Evolutionary conservation across 2,113 vertebrate genomes (phyloP).

Genomic region (Henicopernis longicauda): DNA sequence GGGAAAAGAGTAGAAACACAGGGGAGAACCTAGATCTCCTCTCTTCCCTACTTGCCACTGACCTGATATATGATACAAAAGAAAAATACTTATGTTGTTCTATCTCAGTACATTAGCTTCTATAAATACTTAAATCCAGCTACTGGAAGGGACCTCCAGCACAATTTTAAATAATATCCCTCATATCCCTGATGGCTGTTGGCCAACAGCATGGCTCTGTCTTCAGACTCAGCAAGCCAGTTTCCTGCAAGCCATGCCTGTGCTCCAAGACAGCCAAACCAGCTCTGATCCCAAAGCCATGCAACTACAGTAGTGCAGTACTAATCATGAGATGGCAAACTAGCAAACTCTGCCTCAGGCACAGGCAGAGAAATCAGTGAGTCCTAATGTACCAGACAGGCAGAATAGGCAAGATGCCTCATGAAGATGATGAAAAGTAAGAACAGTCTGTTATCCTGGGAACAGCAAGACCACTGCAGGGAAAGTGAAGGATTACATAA

Average conservation of each 20-base stretch:
- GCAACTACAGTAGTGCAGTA: neutral
- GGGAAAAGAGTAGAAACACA: neutral
- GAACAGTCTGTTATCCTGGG: neutral
- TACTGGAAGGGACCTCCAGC: neutral
- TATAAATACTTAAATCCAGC: neutral
- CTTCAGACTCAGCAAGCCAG: neutral
- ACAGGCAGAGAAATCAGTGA: neutral
- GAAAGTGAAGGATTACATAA: neutral
- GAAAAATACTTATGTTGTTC: neutral
- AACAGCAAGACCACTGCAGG: neutral
- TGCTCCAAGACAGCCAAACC: neutral
- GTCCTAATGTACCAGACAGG: neutral
- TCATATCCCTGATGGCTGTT: neutral
- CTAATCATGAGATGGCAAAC: neutral
- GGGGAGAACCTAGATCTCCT: neutral
- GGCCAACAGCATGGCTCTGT: neutral
- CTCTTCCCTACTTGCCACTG: neutral
- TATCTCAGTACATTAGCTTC: neutral
- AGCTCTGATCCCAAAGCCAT: neutral
- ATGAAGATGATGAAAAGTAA: neutral
- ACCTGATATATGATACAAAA: neutral
- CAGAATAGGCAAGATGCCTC: neutral
- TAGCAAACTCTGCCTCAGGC: neutral
- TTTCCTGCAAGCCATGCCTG: neutral
- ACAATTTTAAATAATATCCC: neutral